These are phyloP conservation scores for Gallinago stenura DNA, from an alignment of 2,797 vertebrate species.

Conservation along the genomic window DNA sequence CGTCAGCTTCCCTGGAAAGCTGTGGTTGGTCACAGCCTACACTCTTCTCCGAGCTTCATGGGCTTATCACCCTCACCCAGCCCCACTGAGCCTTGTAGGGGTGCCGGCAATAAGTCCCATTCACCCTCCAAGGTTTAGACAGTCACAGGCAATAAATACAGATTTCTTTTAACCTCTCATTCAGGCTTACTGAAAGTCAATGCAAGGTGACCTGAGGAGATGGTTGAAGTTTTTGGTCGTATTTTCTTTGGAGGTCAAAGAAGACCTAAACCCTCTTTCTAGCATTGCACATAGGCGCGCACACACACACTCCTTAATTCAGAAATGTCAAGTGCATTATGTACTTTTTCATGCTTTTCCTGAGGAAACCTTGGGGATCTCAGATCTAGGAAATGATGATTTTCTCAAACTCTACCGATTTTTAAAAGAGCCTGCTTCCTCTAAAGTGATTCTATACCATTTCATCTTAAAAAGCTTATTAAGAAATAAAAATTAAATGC, in stretches of 20 bases:
- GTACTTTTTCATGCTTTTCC: neutral
- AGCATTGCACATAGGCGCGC: neutral
- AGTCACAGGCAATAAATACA: neutral
- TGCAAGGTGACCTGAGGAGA: neutral
- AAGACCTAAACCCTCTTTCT: neutral
- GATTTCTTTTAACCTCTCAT: neutral
- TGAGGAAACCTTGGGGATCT: neutral
- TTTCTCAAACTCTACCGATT: neutral
- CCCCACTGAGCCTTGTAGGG: accelerated
- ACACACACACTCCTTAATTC: neutral
- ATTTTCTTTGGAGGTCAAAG: neutral
- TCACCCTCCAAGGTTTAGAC: neutral
- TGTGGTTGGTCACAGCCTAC: neutral
- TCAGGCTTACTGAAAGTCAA: neutral
- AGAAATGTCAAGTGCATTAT: neutral
- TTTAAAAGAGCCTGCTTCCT: neutral
- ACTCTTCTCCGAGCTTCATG: accelerated
- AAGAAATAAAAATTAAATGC: accelerated
- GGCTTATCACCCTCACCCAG: neutral
- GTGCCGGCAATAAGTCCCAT: neutral
- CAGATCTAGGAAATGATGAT: accelerated
- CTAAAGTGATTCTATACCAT: neutral
- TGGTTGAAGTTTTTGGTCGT: neutral
- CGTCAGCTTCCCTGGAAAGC: neutral
- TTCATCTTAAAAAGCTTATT: neutral